Base-by-base conservation (phyloP, 2,888 invertebrate genomes). In the Ecdyonurus torrentis region DNA sequence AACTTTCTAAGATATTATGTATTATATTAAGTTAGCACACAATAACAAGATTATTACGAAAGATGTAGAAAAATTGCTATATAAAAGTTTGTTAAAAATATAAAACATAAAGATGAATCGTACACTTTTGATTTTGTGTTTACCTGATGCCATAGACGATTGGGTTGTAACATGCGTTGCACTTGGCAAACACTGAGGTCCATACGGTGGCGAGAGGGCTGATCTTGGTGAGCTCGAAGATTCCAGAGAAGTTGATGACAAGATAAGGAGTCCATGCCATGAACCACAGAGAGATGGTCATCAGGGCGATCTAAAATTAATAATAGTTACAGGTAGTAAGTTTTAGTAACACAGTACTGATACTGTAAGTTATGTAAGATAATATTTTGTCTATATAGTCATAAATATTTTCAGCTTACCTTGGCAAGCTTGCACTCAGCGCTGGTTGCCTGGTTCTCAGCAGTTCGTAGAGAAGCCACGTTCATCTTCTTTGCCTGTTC, bases 261-360 rank as follows among this genome's bases (percentile, higher is more conserved):
- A 90, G 76, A 71, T 92, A 93, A 7, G 92, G 92, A 24, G 91
- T 90, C 94, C 94, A 95, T 60, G 92, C 91, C 80, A 91, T 83
- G 78, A 93, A 87, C 90, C 92, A 95, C 68, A 93, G 76, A 0
- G 88, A 83, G 70, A 94, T 90, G 66, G 92, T 93, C 81, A 90
- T 90, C 72, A 94, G 78, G 62, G 94, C 92, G 63, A 94, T 88
- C 82, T 86, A 67, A n/a, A 66, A 64, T 23, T n/a, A n/a, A n/a
- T n/a, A n/a, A n/a, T n/a, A n/a, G n/a, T n/a, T n/a, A n/a, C n/a
- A n/a, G n/a, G n/a, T n/a, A n/a, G n/a, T n/a, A n/a, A n/a, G n/a
- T n/a, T n/a, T n/a, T n/a, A n/a, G n/a, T n/a, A n/a, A n/a, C n/a
- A n/a, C n/a, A n/a, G n/a, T n/a, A n/a, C n/a, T n/a, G n/a, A n/a